phyloP scores from a whole-genome alignment of 2,797 vertebrate genomes.

The Acrossocheilus fasciatus region DNA sequence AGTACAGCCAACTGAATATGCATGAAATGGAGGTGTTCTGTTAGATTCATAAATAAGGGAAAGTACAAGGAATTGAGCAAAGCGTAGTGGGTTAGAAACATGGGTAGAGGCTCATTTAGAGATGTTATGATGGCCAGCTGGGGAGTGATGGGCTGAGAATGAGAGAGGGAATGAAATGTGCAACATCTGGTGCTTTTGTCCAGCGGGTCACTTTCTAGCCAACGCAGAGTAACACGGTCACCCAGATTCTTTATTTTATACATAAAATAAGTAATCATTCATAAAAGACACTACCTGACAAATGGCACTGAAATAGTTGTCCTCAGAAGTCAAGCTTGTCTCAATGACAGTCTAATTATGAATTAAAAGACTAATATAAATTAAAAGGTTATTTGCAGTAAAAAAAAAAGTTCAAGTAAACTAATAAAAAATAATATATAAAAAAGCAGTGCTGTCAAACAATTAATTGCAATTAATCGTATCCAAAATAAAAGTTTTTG shows the following conservation, averaged over 20 bases:
- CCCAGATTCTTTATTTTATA: neutral
- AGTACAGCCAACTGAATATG: constrained; percentile 18
- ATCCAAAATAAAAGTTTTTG: neutral
- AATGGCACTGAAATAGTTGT: neutral
- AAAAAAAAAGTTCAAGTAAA: neutral
- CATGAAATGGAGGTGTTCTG: constrained; percentile 24
- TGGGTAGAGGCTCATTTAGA: neutral
- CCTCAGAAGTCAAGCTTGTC: no score
- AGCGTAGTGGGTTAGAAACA: neutral
- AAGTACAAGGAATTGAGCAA: neutral
- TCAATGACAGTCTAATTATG: neutral
- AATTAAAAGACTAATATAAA: neutral
- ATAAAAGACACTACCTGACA: neutral
- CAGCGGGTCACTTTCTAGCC: neutral
- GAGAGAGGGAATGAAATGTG: constrained; percentile 60
- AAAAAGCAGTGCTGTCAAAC: neutral
- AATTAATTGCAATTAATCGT: neutral
- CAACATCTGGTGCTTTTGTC: constrained; percentile 65
- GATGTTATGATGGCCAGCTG: constrained; percentile 35
- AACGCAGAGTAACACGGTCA: neutral
- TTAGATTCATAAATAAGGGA: constrained; percentile 9
- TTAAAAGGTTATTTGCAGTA: neutral
- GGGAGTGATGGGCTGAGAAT: constrained; percentile 31
- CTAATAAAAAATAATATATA: neutral
- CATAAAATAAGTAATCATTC: neutral